Conservation (phyloP, 30 jellyfish, hydroid and myxozoan species). For the Catostylus mosaicus region DNA sequence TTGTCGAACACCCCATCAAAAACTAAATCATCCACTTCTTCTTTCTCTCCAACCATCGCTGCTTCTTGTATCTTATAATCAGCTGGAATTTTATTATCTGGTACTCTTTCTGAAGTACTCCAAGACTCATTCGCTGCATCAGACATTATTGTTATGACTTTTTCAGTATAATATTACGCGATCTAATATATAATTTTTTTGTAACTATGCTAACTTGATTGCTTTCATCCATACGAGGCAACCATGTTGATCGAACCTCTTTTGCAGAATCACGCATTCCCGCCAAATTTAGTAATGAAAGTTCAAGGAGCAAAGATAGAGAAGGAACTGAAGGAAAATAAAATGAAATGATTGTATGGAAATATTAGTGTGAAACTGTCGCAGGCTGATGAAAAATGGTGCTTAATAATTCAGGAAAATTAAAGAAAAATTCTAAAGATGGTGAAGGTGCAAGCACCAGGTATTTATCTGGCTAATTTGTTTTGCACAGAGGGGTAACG, state of each 20-base stretch:
- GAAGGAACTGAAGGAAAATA: not conserved
- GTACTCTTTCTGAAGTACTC: not conserved
- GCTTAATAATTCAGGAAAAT: slow-evolving; percentile 41
- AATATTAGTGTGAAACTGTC: not conserved
- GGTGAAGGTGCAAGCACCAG: not conserved
- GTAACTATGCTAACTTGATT: too few species aligned
- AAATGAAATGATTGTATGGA: not conserved
- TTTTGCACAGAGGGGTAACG: too few species aligned
- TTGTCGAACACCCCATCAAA: slow-evolving; percentile 26
- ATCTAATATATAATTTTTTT: too few species aligned
- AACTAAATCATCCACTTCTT: not conserved
- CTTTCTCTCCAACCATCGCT: not conserved
- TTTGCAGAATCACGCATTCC: not conserved
- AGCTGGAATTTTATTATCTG: not conserved
- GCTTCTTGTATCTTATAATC: not conserved
- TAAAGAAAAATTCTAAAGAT: slow-evolving; percentile 17
- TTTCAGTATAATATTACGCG: too few species aligned
- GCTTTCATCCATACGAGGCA: too few species aligned
- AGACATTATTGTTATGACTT: not conserved
- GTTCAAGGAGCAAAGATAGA: too few species aligned
- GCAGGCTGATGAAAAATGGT: slow-evolving; percentile 16
- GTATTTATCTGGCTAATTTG: too few species aligned
- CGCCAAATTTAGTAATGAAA: not conserved
- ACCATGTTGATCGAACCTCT: not conserved
- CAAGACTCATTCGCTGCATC: not conserved